A percentile compares a stretch with the other conserved stretches of the same genome.
Conservation (phyloP, 2,888 invertebrate genomes). For the Chesias legatella region DNA sequence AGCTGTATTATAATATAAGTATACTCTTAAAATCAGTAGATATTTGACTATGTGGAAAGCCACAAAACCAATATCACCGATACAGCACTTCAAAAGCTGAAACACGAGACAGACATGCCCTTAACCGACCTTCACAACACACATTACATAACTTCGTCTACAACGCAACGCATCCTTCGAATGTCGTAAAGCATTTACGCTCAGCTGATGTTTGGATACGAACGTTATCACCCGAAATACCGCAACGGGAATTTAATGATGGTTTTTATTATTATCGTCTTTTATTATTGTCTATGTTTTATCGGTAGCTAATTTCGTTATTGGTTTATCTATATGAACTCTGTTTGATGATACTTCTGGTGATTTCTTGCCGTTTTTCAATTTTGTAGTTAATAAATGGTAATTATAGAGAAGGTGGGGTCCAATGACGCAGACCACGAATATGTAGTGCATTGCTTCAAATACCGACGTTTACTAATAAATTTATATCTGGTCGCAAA, state of each 20-base stretch:
- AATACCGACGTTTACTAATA: too few relatives aligned
- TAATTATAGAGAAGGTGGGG: too few relatives aligned
- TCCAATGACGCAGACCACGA: too few relatives aligned
- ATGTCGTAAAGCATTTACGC: constrained; percentile 38
- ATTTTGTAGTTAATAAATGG: background rate
- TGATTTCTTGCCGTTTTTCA: background rate
- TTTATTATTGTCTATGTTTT: too few relatives aligned
- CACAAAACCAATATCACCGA: too few relatives aligned
- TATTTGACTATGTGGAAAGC: too few relatives aligned
- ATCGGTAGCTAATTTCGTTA: constrained; percentile 26
- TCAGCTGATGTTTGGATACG: constrained; percentile 37
- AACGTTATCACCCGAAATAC: constrained; percentile 42
- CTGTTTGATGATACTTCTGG: background rate
- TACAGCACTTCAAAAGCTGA: background rate
- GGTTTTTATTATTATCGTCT: constrained; percentile 24
- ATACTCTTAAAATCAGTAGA: too few relatives aligned
- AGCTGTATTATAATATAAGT: too few relatives aligned
- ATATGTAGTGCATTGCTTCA: too few relatives aligned
- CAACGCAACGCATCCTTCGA: constrained; percentile 25
- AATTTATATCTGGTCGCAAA: too few relatives aligned
- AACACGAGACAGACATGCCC: constrained; percentile 6
- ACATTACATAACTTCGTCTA: constrained; percentile 15
- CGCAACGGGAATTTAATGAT: constrained; percentile 35
- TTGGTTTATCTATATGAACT: constrained; percentile 15
- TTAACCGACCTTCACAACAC: constrained; percentile 14